phyloP scores from a whole-genome alignment of 2,888 invertebrate genomes.

The Drosophila pegasa region DNA sequence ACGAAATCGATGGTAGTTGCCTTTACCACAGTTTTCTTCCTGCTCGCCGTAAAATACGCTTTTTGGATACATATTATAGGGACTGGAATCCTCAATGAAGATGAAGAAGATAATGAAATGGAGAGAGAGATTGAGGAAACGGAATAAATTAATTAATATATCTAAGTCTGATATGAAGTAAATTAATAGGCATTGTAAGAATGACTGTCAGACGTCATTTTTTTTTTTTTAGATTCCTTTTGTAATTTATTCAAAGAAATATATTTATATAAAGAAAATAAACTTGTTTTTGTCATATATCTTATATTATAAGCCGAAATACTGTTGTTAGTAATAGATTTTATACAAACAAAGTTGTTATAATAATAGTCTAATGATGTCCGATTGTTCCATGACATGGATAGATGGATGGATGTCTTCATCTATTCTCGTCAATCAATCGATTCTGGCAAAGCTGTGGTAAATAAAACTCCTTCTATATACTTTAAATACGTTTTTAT shows the following conservation, averaged over 20 bases:
- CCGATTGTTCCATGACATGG: neutral
- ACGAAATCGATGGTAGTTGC: constrained; percentile 13
- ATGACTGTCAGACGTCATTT: neutral
- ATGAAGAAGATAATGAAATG: no score
- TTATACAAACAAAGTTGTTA: no score
- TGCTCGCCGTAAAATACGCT: constrained; percentile 55
- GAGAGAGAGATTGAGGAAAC: no score
- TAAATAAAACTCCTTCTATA: neutral
- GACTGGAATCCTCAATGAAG: no score
- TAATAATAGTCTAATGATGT: no score
- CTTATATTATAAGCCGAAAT: no score
- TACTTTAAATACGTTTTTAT: constrained; percentile 6
- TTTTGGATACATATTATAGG: no score
- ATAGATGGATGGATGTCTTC: neutral
- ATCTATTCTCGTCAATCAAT: neutral
- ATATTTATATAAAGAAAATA: neutral
- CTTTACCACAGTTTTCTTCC: constrained; percentile 29
- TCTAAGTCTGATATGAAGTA: neutral
- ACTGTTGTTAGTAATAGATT: no score
- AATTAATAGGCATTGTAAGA: neutral
- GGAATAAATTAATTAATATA: neutral
- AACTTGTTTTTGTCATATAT: neutral
- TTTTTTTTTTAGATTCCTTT: neutral
- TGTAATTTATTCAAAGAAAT: constrained; percentile 1
- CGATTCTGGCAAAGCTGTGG: neutral